Base-by-base conservation (phyloP, 2,797 vertebrate genomes). In the Sebastes cheni region DNA sequence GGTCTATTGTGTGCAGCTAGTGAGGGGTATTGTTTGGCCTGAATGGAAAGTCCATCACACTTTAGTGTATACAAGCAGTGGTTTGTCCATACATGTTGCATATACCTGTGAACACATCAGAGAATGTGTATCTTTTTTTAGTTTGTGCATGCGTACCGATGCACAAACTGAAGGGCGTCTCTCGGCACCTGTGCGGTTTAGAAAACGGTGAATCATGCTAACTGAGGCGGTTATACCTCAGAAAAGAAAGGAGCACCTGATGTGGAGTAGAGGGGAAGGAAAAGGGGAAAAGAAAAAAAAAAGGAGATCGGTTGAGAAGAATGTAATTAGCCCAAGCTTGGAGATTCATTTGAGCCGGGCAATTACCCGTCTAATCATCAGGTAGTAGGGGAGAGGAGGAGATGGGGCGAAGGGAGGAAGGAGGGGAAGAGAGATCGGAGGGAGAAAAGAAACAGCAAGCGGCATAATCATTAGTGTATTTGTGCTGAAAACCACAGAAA, bases 291-390 rank as follows among this genome's bases (percentile, higher is more conserved):
- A 46, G 27, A 34, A 30, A 62, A 55, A 55, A 50, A 22, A 23
- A 64, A 36, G 80, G 66, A 73, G 66, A 86, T 55, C 36, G 6
- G 80, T 30, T 82, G 62, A 85, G 50, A 93, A 86, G 85, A 93
- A 92, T 90, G 82, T 89, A 93, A 95, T 95, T 91, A 93, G 66
- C 60, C 69, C 12, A 69, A 89, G 88, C 89, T 84, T 76, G 73
- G 80, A 80, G 88, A 80, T 89, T 91, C 59, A 55, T 90, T 86
- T 89, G 86, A 93, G 79, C 73, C 12, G 66, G 75, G 78, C 86
- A 94, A 94, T 95, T 94, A 94, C 73, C 81, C 67, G 64, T 83
- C 67, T 92, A 93, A 95, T 95, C 83, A 93, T 90, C 89, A 93
- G 90, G 85, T 92, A 86, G 88, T 77, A 77, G 66, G 72, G 60